Base-by-base conservation (phyloP, 2,888 invertebrate species). In the Agriopis aurantiaria region DNA sequence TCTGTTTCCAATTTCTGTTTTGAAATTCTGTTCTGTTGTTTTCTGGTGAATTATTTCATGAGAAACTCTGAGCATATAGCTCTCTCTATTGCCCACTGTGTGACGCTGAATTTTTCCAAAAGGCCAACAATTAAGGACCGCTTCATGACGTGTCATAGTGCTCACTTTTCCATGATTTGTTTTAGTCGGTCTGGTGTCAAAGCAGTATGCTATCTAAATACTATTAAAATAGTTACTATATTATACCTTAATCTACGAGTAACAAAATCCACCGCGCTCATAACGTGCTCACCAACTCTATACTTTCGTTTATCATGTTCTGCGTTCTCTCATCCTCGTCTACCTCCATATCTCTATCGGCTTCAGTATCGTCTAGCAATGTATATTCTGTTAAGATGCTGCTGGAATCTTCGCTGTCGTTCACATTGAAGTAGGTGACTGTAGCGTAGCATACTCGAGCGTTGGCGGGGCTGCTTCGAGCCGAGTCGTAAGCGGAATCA, bases 351-450 rank as follows among this genome's bases (percentile, higher is more conserved):
- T 83, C 83, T 46, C 78, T 75, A 33, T 86, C 89, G 6, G 75
- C 76, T 3, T 89, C 89, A 0, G 82, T 82, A 14, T 92, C 92
- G 51, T 94, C 94, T 0, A 94, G 82, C 3, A 93, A 82, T 0
- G 94, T 94, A 78, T 91, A 93, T 73, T 94, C 94, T 0, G 94
- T 94, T 48, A 89, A 85, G 75, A 94, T 91, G 77, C 93, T 93
- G 84, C 91, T 90, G 75, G 90, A 92, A 65, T 94, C 94, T 52
- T 92, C 92, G 49, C 92, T 92, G 75, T 93, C 93, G 57, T 91
- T 92, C 0, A 92, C 91, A 67, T 92, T 92, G 80, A 92, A 92
- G 75, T 93, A 93, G 0, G 93, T 91, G 11, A 92, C 92, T 0
- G 93, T 91, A 1, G 93, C 92, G 75, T 92, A 92, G 79, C 91